phyloP scores from a whole-genome alignment of 2,113 vertebrate genomes.

The western clawed frog (Xenopus tropicalis) region UCB_Xtro_10.0 CM004450.2:3566501-3567000 shows the following conservation, averaged over 20 bases:
- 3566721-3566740: neutral
- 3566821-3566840: no score
- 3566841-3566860: no score
- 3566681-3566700: constrained; percentile 6
- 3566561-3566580: constrained; percentile 28
- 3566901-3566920: neutral
- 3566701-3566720: constrained; percentile 11
- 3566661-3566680: constrained; percentile 26
- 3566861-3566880: no score
- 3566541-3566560: neutral
- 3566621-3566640: constrained; percentile 16
- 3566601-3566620: neutral
- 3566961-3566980: neutral
- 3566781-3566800: constrained; percentile 5
- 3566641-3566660: constrained; percentile 12
- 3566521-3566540: no score
- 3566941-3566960: constrained; percentile 1
- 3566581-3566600: constrained; percentile 8
- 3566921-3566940: constrained; percentile 14
- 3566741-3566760: constrained; percentile 5
- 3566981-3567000: constrained; percentile 25
- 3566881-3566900: constrained; percentile 6
- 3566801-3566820: constrained; percentile 11
- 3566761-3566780: constrained; percentile 10
- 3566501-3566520: no score